Evolutionary conservation across 1,140 invertebrate genomes (phyloP).

Genomic region (Maniola jurtina): DNA sequence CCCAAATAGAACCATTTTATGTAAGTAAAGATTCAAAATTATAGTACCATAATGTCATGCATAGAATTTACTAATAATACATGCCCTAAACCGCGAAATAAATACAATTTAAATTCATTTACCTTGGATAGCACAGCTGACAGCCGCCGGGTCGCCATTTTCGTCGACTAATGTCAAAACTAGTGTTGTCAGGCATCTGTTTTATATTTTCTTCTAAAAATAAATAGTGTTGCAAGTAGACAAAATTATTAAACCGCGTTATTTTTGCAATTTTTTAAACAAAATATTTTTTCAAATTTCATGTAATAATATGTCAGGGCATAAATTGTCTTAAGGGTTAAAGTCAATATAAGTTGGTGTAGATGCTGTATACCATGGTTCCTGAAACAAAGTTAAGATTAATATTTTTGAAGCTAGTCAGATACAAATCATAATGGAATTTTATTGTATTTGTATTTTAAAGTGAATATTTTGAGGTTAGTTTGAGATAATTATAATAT

Average conservation of each 20-base stretch:
- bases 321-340: too few relatives aligned
- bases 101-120: constrained; percentile 21
- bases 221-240: constrained; percentile 11
- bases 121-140: constrained; percentile 19
- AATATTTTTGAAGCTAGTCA: too few relatives aligned
- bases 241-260: neutral
- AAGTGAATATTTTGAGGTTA: too few relatives aligned
- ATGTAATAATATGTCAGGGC: too few relatives aligned
- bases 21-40: constrained; percentile 12
- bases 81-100: constrained; percentile 28
- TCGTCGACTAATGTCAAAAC: constrained; percentile 29
- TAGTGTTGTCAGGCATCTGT: constrained; percentile 18
- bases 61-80: constrained; percentile 30
- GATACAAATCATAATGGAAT: too few relatives aligned
- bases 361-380: too few relatives aligned
- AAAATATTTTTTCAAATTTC: too few relatives aligned
- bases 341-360: too few relatives aligned
- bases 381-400: too few relatives aligned
- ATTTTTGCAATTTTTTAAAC: neutral
- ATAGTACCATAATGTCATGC: constrained; percentile 29
- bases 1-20: neutral
- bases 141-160: constrained; percentile 17
- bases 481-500: too few relatives aligned
- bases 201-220: constrained; percentile 27
- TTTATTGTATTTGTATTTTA: too few relatives aligned